Percentiles rank a stretch among this genome's conserved stretches.
Evolutionary conservation across 2,113 vertebrate genomes (phyloP).

Genomic region (Sander vitreus): DNA sequence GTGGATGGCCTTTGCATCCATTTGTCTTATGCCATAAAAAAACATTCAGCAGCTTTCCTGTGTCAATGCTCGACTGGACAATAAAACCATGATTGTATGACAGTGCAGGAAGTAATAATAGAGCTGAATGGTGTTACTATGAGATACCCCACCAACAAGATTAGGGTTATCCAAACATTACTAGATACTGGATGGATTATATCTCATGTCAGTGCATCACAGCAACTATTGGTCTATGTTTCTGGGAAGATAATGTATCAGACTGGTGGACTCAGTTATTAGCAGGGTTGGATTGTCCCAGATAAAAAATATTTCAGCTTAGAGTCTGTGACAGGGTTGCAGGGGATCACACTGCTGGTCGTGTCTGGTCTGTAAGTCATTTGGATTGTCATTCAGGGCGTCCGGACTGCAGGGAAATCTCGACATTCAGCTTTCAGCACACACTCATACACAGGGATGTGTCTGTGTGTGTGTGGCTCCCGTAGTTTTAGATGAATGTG

Average conservation of each 20-base stretch:
- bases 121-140: neutral
- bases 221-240: neutral
- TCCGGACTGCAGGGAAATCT: conserved; percentile 25
- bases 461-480: neutral
- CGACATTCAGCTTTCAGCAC: conserved; percentile 36
- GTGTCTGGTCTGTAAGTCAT: conserved; percentile 47
- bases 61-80: conserved; percentile 7
- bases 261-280: neutral
- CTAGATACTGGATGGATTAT: conserved; percentile 27
- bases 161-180: conserved; percentile 33
- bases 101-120: neutral
- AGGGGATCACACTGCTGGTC: conserved; percentile 1
- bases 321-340: neutral
- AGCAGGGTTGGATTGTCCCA: neutral
- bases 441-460: neutral
- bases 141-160: neutral
- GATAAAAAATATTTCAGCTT: conserved; percentile 13
- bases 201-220: conserved; percentile 17
- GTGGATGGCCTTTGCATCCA: neutral
- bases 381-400: conserved; percentile 11
- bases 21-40: conserved; percentile 36
- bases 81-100: conserved; percentile 7
- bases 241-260: conserved; percentile 6
- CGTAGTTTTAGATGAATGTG: neutral
- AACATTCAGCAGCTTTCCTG: conserved; percentile 7